A percentile compares a stretch with the other conserved stretches of the same genome.
Evolutionary conservation across 1,140 invertebrate species (phyloP).

Genomic region (Drosophila paulistorum): DNA sequence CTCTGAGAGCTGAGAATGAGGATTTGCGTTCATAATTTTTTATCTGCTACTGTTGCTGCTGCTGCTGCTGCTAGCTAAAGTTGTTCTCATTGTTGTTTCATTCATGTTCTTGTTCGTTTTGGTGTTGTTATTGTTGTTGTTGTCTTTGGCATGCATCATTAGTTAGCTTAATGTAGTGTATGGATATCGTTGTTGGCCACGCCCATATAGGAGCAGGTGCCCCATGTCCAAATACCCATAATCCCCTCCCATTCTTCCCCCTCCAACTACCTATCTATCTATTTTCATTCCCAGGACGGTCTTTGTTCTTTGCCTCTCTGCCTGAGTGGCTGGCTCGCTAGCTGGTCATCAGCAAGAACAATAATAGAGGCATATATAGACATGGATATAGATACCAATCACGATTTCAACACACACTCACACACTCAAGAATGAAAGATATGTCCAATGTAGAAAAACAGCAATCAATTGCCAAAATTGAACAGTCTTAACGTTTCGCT

Average conservation of each 20-base stretch:
- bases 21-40: slow-evolving; percentile 80
- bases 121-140: slow-evolving; percentile 32
- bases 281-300: not conserved
- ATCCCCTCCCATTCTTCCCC: not conserved
- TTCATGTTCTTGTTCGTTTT: slow-evolving; percentile 21
- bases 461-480: slow-evolving; percentile 78
- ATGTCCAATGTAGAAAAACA: slow-evolving; percentile 65
- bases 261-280: not conserved
- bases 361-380: slow-evolving; percentile 42
- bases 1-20: slow-evolving; percentile 39
- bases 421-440: slow-evolving; percentile 36
- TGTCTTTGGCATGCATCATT: slow-evolving; percentile 74
- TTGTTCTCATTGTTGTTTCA: slow-evolving; percentile 62
- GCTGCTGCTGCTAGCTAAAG: slow-evolving; percentile 52
- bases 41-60: slow-evolving; percentile 54
- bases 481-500: slow-evolving; percentile 72
- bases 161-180: slow-evolving; percentile 76
- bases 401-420: slow-evolving; percentile 36
- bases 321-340: slow-evolving; percentile 30
- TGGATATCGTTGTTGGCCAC: slow-evolving; percentile 54
- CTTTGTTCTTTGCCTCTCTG: slow-evolving; percentile 14
- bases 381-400: slow-evolving; percentile 58
- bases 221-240: not conserved
- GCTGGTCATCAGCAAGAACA: slow-evolving; percentile 56
- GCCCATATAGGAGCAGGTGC: slow-evolving; percentile 54